phyloP scores from a whole-genome alignment of 2,797 vertebrate species.

The Dromococcyx pavoninus region DNA sequence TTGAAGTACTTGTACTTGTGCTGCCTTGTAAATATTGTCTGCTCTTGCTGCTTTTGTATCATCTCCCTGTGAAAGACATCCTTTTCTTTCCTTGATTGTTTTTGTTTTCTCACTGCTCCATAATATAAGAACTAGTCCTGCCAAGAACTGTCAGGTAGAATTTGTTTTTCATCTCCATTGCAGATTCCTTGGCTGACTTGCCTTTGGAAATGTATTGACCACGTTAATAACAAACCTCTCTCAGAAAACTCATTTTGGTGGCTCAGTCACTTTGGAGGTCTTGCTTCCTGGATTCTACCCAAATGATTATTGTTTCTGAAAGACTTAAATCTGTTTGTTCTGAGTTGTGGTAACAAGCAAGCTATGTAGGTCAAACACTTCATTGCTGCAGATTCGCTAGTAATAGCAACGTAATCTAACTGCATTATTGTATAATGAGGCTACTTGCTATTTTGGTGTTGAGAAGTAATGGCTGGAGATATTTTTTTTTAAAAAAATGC shows the following conservation, averaged over 20 bases:
- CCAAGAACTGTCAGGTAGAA: neutral
- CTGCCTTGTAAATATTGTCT: neutral
- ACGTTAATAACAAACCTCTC: neutral
- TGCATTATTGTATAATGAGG: neutral
- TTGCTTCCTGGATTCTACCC: neutral
- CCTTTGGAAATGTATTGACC: neutral
- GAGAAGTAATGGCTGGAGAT: neutral
- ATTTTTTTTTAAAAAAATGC: neutral
- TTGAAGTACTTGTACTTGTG: neutral
- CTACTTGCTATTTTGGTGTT: neutral
- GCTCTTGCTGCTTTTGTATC: neutral
- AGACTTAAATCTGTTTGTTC: neutral
- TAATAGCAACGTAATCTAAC: neutral
- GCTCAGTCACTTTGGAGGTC: neutral
- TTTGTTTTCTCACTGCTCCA: neutral
- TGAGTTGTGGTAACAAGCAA: neutral
- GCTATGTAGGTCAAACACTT: slow-evolving; percentile 42
- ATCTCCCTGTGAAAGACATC: neutral
- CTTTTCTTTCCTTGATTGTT: neutral
- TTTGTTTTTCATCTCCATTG: slow-evolving; percentile 1
- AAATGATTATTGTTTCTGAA: neutral
- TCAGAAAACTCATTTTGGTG: neutral
- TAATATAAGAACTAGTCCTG: neutral
- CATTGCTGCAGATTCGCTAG: neutral
- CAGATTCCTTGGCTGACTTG: neutral